phyloP scores from a whole-genome alignment of 2,113 vertebrate genomes.

The Cyphomyrus plagiostoma region DNA sequence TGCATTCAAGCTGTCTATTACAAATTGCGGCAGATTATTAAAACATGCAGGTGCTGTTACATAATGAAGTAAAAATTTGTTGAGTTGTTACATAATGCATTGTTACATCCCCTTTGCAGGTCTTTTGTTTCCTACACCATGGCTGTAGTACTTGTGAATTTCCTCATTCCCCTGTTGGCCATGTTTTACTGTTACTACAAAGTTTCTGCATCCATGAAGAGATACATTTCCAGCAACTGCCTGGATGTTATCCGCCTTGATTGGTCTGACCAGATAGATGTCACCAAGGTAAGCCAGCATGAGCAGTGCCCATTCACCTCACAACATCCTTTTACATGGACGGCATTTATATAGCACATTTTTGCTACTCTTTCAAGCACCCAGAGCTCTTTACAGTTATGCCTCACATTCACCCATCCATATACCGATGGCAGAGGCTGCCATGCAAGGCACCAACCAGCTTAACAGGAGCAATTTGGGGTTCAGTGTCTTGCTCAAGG shows the following conservation, averaged over 20 bases:
- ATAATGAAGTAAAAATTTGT: neutral
- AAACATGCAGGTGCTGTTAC: neutral
- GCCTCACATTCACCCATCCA: no score
- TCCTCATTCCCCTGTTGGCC: conserved; percentile 77
- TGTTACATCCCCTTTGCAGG: conserved; percentile 50
- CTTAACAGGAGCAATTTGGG: no score
- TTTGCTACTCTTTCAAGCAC: no score
- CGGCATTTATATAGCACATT: no score
- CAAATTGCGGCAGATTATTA: neutral
- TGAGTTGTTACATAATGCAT: neutral
- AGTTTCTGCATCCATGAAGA: conserved; percentile 70
- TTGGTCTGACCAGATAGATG: conserved; percentile 90
- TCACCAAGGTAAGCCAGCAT: conserved; percentile 76
- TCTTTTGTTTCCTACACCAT: conserved; percentile 94
- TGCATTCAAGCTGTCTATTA: neutral
- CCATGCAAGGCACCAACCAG: no score
- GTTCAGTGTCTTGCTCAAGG: no score
- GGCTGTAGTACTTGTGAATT: conserved; percentile 85
- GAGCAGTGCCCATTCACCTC: neutral
- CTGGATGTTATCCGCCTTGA: conserved; percentile 68
- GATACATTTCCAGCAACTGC: conserved; percentile 59
- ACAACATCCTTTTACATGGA: neutral
- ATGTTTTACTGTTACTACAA: conserved; percentile 98
- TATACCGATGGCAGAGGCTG: no score
- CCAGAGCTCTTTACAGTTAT: no score